Evolutionary conservation across 2,113 vertebrate genomes (phyloP).

Genomic region (Aix galericulata): DNA sequence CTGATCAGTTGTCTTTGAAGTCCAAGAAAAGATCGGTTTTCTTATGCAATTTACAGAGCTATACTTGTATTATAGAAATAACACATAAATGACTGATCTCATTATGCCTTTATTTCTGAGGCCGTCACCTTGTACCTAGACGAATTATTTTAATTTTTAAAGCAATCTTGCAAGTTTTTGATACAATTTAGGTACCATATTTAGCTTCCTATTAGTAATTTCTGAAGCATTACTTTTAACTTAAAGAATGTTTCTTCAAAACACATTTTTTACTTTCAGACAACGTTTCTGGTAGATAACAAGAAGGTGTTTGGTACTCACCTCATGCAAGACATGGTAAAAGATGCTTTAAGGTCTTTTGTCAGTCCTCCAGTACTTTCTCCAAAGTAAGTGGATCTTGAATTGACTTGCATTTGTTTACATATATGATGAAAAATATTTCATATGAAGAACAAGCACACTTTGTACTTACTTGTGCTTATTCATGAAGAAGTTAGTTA

Average conservation of each 20-base stretch:
- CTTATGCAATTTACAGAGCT: not conserved
- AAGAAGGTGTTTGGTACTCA: conserved; percentile 98
- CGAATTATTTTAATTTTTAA: not conserved
- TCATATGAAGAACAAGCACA: not conserved
- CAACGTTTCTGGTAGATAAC: conserved; percentile 96
- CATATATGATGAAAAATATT: not conserved
- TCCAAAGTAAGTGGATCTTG: conserved; percentile 86
- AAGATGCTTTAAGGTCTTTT: conserved; percentile 95
- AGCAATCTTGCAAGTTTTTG: not conserved
- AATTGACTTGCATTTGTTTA: not conserved
- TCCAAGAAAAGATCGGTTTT: not conserved
- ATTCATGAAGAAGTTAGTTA: not conserved
- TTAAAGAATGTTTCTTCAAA: not conserved
- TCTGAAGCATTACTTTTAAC: not conserved
- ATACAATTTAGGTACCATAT: not conserved
- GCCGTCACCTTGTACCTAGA: not conserved
- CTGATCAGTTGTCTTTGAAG: not conserved
- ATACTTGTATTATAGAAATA: not conserved
- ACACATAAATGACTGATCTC: not conserved
- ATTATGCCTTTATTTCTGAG: not conserved
- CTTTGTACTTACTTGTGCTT: not conserved
- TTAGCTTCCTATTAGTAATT: not conserved
- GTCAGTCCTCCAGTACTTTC: conserved; percentile 98
- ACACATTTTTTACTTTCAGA: conserved; percentile 76
- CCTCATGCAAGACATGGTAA: conserved; percentile 99